phyloP scores from a whole-genome alignment of 2,888 invertebrate genomes.

The Rhagonycha lutea region DNA sequence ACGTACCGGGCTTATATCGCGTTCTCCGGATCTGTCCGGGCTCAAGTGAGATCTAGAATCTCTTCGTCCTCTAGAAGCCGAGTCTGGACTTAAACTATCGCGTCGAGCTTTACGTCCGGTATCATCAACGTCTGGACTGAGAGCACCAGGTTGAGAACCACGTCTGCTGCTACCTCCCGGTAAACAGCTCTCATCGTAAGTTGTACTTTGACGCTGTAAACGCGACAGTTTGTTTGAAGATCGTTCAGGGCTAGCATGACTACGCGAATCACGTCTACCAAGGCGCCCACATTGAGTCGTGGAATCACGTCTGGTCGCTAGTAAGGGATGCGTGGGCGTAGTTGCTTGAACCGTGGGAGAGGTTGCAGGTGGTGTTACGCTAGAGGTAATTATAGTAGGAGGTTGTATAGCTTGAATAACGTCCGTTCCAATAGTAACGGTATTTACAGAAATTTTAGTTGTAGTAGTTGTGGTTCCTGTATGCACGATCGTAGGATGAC shows the following conservation, averaged over 20 bases:
- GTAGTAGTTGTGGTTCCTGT: slow-evolving; percentile 57
- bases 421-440: slow-evolving; percentile 19
- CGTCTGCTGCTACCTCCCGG: slow-evolving; percentile 68
- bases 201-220: slow-evolving; percentile 84
- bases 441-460: slow-evolving; percentile 37
- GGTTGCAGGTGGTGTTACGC: slow-evolving; percentile 81
- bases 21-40: slow-evolving; percentile 79
- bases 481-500: slow-evolving; percentile 14
- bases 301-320: slow-evolving; percentile 72
- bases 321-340: slow-evolving; percentile 58
- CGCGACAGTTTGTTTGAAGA: slow-evolving; percentile 53
- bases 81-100: slow-evolving; percentile 89
- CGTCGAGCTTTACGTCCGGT: slow-evolving; percentile 73
- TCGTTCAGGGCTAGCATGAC: slow-evolving; percentile 70
- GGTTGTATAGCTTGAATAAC: slow-evolving; percentile 64
- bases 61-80: slow-evolving; percentile 74
- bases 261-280: slow-evolving; percentile 69
- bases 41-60: slow-evolving; percentile 80
- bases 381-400: slow-evolving; percentile 82
- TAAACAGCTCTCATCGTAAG: slow-evolving; percentile 82
- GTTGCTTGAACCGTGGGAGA: slow-evolving; percentile 69
- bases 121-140: slow-evolving; percentile 79
- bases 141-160: slow-evolving; percentile 79
- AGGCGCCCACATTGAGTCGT: slow-evolving; percentile 79
- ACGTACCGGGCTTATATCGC: slow-evolving; percentile 78